Evolutionary conservation across 1,140 invertebrate species (phyloP), one percentile per base, ranked within the genome.

Genomic region (Trichoplusia ni): DNA sequence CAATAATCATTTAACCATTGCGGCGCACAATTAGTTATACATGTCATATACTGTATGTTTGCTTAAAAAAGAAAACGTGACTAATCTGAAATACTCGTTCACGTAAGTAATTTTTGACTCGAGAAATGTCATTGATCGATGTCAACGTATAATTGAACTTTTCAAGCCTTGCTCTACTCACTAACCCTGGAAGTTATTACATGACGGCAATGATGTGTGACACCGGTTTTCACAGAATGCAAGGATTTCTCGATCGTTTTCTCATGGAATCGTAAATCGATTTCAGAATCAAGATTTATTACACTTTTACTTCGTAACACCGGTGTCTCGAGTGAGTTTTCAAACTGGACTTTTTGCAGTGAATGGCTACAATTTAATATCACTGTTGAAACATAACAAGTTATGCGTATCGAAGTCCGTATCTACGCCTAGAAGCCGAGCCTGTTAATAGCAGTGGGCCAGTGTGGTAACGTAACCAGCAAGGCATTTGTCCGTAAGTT

Each of bases 401-500:
- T 77, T 73, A 79, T 71, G 67, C 67, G 63, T 77, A 75, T 70
- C 74, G 13, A 72, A 68, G 58, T 67, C 64, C 47, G 67, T 80
- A 76, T 79, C 71, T 69, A 81, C 42, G 33, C 69, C 70, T 75
- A 74, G 65, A 58, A 59, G 74, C 65, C 49, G 56, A 75, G 73
- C 72, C 75, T 71, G 81, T 83, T 78, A 71, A 71, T 77, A 76
- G 67, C 68, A 76, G 69, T 75, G 46, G 74, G 59, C 64, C 58
- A 75, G 64, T 72, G 70, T 61, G 44, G 64, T 75, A 82, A 80
- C 72, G 73, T 71, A 76, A 77, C 69, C 67, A 66, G 69, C 73
- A 66, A 75, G 67, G 62, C 51, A 70, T 78, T 78, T 78, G 73
- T 68, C 67, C 67, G 71, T 73, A 59, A 64, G 69, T 82, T 73